Evolutionary conservation across 2,113 vertebrate species (phyloP).

Genomic region (Sarotherodon lohbergeri): DNA sequence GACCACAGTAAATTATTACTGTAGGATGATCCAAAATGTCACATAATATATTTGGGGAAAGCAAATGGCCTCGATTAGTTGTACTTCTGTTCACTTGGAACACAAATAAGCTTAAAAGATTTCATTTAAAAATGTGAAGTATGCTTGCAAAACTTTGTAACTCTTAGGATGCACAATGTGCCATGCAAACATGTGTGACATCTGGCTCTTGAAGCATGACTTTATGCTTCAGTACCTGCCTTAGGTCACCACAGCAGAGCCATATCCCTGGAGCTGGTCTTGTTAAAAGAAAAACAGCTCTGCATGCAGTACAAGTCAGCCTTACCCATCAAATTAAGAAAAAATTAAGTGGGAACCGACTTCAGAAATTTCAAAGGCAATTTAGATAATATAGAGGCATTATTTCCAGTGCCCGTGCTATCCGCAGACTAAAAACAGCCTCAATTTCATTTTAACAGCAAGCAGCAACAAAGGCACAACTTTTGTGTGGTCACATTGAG

Average conservation of each 20-base stretch:
- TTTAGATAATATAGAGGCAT: conserved; percentile 39
- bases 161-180: not conserved
- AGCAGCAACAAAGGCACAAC: conserved; percentile 32
- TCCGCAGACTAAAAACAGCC: conserved; percentile 48
- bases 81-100: not conserved
- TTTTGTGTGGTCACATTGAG: conserved; percentile 53
- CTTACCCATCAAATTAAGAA: conserved; percentile 41
- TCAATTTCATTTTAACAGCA: conserved; percentile 37
- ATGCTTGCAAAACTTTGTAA: not conserved
- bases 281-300: conserved; percentile 11
- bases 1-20: not conserved
- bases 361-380: conserved; percentile 43
- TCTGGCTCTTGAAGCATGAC: conserved; percentile 1
- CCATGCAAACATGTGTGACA: not conserved
- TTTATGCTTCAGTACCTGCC: conserved; percentile 12
- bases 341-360: conserved; percentile 43
- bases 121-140: not conserved
- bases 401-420: conserved; percentile 40
- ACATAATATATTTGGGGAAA: not conserved
- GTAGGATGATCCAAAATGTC: not conserved
- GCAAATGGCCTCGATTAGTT: not conserved
- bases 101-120: not conserved
- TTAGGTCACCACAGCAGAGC: conserved; percentile 1
- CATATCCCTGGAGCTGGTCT: not conserved
- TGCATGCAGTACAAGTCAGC: conserved; percentile 21